Percentiles rank a stretch among this genome's conserved stretches.
phyloP scores from a whole-genome alignment of 2,888 invertebrate genomes.

The Hirudinaria manillensis region DNA sequence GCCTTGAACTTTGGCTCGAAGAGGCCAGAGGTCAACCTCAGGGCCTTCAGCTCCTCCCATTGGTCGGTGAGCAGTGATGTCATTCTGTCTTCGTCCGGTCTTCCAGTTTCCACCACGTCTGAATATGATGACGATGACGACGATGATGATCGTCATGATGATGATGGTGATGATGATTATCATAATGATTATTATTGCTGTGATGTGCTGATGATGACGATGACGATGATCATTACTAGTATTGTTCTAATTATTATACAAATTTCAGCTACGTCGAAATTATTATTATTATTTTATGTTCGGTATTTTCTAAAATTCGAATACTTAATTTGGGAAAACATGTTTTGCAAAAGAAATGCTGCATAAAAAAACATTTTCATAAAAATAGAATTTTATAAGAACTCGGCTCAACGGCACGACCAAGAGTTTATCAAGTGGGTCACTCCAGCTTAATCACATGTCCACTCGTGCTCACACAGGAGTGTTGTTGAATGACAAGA shows the following conservation, averaged over 20 bases:
- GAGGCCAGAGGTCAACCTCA: background rate
- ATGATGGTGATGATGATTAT: background rate
- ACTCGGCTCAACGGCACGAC: no score
- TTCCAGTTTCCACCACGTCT: background rate
- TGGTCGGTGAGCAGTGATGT: background rate
- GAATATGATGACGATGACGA: background rate
- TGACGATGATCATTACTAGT: background rate
- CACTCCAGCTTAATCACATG: no score
- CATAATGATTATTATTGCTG: background rate
- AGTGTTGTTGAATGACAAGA: background rate
- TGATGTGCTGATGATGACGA: background rate
- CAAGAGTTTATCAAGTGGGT: no score
- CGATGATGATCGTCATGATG: background rate
- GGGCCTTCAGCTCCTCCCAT: background rate
- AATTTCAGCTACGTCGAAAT: no score
- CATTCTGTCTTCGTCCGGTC: background rate
- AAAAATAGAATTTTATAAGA: no score
- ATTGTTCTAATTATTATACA: background rate
- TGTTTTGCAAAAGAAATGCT: no score
- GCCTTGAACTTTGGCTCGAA: slow-evolving; percentile 19
- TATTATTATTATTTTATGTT: no score
- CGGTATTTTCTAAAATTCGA: no score
- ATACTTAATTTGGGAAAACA: no score
- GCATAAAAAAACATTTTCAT: no score
- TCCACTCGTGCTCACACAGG: background rate